Base-by-base conservation (phyloP, 2,797 vertebrate genomes). In the Oryzias sinensis region DNA sequence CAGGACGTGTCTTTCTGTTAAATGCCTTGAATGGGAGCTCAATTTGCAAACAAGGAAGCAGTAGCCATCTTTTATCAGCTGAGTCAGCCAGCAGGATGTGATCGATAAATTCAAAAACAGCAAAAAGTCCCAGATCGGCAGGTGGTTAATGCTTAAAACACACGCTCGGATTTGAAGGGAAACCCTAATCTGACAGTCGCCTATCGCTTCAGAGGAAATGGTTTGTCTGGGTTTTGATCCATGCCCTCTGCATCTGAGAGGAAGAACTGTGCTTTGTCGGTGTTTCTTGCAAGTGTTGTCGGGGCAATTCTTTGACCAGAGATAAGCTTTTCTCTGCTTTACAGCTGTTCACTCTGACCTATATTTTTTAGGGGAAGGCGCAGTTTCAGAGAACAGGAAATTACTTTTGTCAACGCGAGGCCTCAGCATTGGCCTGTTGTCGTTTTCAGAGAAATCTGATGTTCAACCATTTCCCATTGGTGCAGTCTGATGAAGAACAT, bases 321-420 rank as follows among this genome's bases (percentile, higher is more conserved):
- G 55, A 27, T 37, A 37, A 20, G 50, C 41, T 53, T 20, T 4
- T 53, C 11, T 58, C 22, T 49, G 40, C 25, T 53, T 9, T 42
- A 75, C 75, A 80, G 72, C 71, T 79, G 74, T 74, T 80, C 37
- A 24, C 29, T 43, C 58, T n/a, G 4, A 22, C 25, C 52, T 70
- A 33, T 54, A 60, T 13, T 74, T 70, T 85, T 66, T 72, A 53
- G 24, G 59, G 50, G 46, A 50, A 62, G 74, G 68, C 29, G 5
- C 52, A 13, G 53, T 77, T 84, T 60, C 70, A 1, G 43, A 56
- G 61, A 83, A 86, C 82, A 88, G 88, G 87, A 89, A 87, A 82
- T 82, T 53, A 63, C 44, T 74, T 0, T 44, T 40, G 57, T 68
- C 33, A 62, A 52, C 53, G 65, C 43, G 49, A 72, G 48, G 58